These are phyloP conservation scores for Deroplatys truncata DNA, from an alignment of 2,888 invertebrate species.

Conservation along the genomic window DNA sequence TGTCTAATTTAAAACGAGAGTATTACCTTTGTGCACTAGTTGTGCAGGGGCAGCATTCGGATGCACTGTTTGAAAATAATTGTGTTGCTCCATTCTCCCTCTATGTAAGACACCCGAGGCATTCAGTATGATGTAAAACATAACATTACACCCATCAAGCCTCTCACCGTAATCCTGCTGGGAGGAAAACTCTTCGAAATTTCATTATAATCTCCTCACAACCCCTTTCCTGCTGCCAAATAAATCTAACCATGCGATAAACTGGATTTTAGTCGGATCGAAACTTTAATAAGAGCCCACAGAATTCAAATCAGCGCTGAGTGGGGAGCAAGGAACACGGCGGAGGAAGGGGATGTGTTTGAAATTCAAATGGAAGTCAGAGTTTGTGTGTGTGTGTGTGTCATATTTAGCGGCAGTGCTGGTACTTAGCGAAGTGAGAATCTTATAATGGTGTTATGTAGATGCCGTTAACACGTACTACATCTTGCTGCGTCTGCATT, in stretches of 20 bases:
- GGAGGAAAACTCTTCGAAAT: slow-evolving; percentile 5
- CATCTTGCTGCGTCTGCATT: neutral
- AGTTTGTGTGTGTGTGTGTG: neutral
- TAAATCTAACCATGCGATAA: slow-evolving; percentile 18
- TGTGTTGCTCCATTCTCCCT: too few species aligned
- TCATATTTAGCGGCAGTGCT: slow-evolving; percentile 2
- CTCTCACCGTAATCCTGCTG: neutral
- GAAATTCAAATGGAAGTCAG: slow-evolving; percentile 7
- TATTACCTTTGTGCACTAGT: too few species aligned
- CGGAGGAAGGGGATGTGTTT: neutral
- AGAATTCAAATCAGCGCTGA: slow-evolving; percentile 15
- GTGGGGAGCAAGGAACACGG: neutral
- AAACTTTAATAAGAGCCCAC: slow-evolving; percentile 16
- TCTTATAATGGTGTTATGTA: neutral
- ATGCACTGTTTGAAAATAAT: too few species aligned
- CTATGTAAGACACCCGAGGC: neutral
- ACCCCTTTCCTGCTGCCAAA: slow-evolving; percentile 9
- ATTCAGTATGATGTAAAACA: neutral
- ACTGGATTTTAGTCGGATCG: slow-evolving; percentile 18
- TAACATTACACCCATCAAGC: neutral
- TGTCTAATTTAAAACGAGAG: too few species aligned
- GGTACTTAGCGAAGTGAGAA: neutral
- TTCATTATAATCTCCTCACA: slow-evolving; percentile 2
- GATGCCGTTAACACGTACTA: slow-evolving; percentile 1
- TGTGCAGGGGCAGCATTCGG: too few species aligned